phyloP scores from a whole-genome alignment of 2,797 vertebrate species.

The Lepilemur septentrionalis region DNA sequence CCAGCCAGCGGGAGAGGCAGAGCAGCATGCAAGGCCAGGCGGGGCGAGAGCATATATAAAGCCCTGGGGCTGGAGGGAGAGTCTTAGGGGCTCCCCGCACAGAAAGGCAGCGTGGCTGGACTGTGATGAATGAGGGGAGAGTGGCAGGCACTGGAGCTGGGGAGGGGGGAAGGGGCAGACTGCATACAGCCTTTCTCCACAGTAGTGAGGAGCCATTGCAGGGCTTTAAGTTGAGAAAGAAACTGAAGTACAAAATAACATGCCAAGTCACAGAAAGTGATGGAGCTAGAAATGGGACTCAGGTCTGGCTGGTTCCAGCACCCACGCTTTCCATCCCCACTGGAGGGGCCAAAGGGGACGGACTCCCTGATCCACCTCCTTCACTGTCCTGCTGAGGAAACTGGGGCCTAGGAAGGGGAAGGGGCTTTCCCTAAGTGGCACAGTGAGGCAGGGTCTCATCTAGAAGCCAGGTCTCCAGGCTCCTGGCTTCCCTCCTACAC shows the following conservation, averaged over 20 bases:
- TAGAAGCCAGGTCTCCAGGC: not conserved
- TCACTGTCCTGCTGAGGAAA: not conserved
- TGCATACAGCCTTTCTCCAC: not conserved
- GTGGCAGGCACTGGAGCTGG: not conserved
- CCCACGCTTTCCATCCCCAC: not conserved
- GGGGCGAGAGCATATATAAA: not conserved
- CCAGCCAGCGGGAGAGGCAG: not conserved
- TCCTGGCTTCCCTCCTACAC: not conserved
- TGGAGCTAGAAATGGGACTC: not conserved
- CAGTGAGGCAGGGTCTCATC: not conserved
- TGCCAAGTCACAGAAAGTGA: not conserved
- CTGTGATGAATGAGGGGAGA: not conserved
- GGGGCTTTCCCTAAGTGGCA: not conserved
- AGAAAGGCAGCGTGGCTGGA: not conserved
- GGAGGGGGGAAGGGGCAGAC: not conserved
- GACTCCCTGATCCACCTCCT: not conserved
- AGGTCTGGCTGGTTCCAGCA: not conserved
- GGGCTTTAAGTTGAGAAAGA: not conserved
- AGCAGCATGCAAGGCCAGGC: not conserved
- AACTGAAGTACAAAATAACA: not conserved
- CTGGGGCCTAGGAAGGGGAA: not conserved
- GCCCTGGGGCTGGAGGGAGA: not conserved
- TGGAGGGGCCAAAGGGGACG: not conserved
- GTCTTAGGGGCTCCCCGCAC: not conserved
- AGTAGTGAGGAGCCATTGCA: not conserved